Percentiles rank a stretch among this genome's conserved stretches.
Conservation (phyloP, 2,888 invertebrate genomes). For the Bombylius major region DNA sequence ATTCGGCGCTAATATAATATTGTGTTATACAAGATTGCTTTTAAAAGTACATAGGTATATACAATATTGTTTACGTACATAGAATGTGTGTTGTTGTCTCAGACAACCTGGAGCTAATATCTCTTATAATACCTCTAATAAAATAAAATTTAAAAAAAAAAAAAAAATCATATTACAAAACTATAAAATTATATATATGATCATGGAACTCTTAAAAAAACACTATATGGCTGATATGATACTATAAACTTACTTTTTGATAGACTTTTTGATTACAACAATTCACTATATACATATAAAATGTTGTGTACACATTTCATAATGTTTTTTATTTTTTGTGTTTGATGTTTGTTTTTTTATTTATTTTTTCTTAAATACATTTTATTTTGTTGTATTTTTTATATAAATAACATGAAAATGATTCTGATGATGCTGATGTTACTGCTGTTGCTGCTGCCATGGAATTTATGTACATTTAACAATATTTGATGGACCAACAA, state of each 20-base stretch:
- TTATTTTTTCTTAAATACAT: too few relatives aligned
- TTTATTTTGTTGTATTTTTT: too few relatives aligned
- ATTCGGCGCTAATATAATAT: neutral
- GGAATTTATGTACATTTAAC: neutral
- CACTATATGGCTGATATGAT: conserved; percentile 4
- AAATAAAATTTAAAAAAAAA: neutral
- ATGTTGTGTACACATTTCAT: too few relatives aligned
- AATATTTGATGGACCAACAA: neutral
- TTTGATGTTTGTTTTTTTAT: too few relatives aligned
- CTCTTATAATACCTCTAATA: neutral
- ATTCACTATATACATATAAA: neutral
- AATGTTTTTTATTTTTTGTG: too few relatives aligned
- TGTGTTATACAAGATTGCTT: too few relatives aligned
- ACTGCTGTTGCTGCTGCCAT: neutral
- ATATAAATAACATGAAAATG: too few relatives aligned
- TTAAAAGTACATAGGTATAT: too few relatives aligned
- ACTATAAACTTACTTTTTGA: conserved; percentile 3
- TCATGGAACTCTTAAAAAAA: neutral
- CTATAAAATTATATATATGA: neutral
- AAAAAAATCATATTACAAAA: too few relatives aligned
- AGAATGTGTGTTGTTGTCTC: neutral
- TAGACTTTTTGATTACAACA: conserved; percentile 2
- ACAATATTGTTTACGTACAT: too few relatives aligned
- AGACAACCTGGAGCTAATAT: neutral
- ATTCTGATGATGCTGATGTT: too few relatives aligned